Evolutionary conservation across 1,140 invertebrate species (phyloP).

Genomic region (Lepidurus arcticus): DNA sequence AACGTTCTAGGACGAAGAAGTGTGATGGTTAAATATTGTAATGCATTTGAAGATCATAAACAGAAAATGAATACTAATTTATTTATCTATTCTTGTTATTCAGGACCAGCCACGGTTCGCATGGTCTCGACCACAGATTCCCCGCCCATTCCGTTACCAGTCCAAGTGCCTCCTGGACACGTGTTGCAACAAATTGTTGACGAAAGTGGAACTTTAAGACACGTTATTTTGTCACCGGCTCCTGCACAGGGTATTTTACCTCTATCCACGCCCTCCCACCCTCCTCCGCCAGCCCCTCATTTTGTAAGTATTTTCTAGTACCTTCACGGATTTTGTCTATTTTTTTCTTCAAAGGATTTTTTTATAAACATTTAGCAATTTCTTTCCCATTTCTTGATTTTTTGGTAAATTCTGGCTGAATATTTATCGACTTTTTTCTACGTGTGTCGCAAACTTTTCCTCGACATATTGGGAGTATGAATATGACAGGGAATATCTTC

Average conservation of each 20-base stretch:
- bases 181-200: conserved; percentile 84
- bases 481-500: too few species aligned
- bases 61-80: conserved; percentile 1
- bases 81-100: conserved; percentile 29
- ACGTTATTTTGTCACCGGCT: conserved; percentile 74
- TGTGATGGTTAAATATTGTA: too few species aligned
- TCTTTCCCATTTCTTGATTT: background rate
- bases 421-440: too few species aligned
- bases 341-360: conserved; percentile 25
- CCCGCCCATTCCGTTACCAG: conserved; percentile 71
- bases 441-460: too few species aligned
- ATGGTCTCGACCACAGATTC: conserved; percentile 75
- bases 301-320: conserved; percentile 52
- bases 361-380: conserved; percentile 27
- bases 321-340: conserved; percentile 10
- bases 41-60: too few species aligned
- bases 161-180: conserved; percentile 81
- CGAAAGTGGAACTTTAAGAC: conserved; percentile 74
- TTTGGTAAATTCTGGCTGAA: too few species aligned
- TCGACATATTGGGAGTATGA: too few species aligned
- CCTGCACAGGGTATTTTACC: conserved; percentile 37
- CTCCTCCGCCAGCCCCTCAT: conserved; percentile 50
- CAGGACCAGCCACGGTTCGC: conserved; percentile 68
- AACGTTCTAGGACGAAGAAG: too few species aligned
- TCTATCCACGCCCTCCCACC: conserved; percentile 27